Evolutionary conservation across 2,888 invertebrate species (phyloP).

Genomic region (Thymelicus lineola): DNA sequence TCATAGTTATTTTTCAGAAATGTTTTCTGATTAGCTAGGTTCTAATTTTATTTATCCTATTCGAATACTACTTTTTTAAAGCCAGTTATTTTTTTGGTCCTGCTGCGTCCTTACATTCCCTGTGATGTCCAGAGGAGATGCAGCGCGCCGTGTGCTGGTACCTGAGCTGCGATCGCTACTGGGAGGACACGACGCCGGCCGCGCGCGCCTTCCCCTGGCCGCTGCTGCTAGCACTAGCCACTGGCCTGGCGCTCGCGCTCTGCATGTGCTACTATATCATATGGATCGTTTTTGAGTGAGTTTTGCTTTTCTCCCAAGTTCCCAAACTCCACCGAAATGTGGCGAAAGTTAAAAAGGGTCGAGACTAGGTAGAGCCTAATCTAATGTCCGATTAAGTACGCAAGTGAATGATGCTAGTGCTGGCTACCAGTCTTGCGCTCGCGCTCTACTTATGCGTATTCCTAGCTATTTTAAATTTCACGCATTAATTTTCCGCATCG

Average conservation of each 20-base stretch:
- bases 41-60: too few species aligned
- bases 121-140: constrained; percentile 88
- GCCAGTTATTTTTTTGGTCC: too few species aligned
- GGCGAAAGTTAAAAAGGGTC: too few species aligned
- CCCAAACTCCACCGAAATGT: too few species aligned
- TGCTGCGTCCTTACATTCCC: too few species aligned
- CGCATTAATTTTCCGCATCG: too few species aligned
- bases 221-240: constrained; percentile 89
- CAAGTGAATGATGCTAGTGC: constrained; percentile 89
- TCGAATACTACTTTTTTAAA: neutral
- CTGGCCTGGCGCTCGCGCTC: constrained; percentile 92
- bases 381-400: too few species aligned
- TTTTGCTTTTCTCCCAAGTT: constrained; percentile 48
- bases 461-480: too few species aligned
- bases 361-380: too few species aligned
- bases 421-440: constrained; percentile 92
- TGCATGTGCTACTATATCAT: constrained; percentile 97
- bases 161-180: constrained; percentile 95
- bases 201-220: constrained; percentile 94
- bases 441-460: constrained; percentile 95
- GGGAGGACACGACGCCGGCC: constrained; percentile 93
- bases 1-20: too few species aligned
- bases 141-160: constrained; percentile 96
- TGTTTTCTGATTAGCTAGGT: too few species aligned
- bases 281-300: constrained; percentile 97